A percentile compares a stretch with the other conserved stretches of the same genome.
These are phyloP conservation scores for Philaethria dido DNA, from an alignment of 2,888 invertebrate genomes.

Conservation along the genomic window DNA sequence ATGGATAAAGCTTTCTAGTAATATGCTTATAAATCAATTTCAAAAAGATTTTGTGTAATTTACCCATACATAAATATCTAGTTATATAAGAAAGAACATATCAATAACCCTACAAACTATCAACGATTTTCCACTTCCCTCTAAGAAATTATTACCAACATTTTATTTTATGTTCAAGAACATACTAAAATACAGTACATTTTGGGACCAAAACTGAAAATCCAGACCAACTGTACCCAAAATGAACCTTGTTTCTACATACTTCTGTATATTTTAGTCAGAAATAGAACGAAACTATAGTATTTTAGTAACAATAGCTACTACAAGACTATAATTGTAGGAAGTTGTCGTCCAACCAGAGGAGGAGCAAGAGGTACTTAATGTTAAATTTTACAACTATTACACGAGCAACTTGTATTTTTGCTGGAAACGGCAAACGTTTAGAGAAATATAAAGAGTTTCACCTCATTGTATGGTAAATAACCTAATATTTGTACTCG, in stretches of 20 bases:
- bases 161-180: slow-evolving; percentile 4
- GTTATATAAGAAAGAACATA: too few relatives aligned
- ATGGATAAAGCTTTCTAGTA: too few relatives aligned
- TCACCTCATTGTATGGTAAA: neutral
- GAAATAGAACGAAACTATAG: slow-evolving; percentile 19
- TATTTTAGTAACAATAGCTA: slow-evolving; percentile 15
- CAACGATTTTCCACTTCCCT: slow-evolving; percentile 7
- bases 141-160: neutral
- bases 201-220: neutral
- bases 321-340: slow-evolving; percentile 35
- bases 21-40: too few relatives aligned
- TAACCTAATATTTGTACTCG: neutral
- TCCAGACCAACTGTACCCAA: neutral
- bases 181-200: neutral
- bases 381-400: slow-evolving; percentile 18
- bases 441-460: neutral
- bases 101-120: too few relatives aligned
- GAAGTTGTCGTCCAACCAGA: slow-evolving; percentile 43
- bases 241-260: slow-evolving; percentile 14
- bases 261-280: neutral
- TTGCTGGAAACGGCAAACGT: slow-evolving; percentile 10
- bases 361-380: slow-evolving; percentile 46
- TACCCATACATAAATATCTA: too few relatives aligned
- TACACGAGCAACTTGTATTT: neutral
- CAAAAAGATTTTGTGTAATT: too few relatives aligned